These are phyloP conservation scores for Poeciliopsis paucimaculata DNA, from an alignment of 2,797 vertebrate species.

Conservation along the genomic window DNA sequence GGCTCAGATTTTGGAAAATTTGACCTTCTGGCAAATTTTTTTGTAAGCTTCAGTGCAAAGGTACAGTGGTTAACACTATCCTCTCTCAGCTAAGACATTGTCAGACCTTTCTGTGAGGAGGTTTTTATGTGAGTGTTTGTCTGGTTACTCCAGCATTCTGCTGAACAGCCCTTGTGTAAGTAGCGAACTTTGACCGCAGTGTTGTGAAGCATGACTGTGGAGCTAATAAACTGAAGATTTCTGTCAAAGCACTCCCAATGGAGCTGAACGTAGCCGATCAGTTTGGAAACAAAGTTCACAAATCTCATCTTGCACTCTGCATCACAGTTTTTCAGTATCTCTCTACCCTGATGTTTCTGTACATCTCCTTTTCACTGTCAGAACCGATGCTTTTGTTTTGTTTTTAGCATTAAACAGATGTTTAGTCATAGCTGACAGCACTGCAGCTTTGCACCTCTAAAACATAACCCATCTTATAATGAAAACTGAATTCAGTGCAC, in stretches of 20 bases:
- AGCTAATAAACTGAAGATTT: constrained; percentile 1
- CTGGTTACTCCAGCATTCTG: neutral
- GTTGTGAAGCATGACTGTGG: neutral
- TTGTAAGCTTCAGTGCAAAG: neutral
- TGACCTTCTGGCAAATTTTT: neutral
- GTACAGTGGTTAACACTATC: neutral
- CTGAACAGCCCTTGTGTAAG: neutral
- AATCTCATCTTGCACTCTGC: neutral
- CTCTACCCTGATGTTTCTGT: neutral
- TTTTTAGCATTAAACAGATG: neutral
- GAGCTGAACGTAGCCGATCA: neutral
- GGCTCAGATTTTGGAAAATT: neutral
- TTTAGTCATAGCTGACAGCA: neutral
- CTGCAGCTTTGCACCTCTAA: neutral
- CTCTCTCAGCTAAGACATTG: neutral
- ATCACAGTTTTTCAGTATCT: neutral
- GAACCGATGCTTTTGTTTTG: neutral
- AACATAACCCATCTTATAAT: neutral
- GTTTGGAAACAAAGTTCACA: neutral
- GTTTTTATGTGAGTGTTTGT: neutral
- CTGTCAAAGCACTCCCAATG: neutral
- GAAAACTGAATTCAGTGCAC: neutral
- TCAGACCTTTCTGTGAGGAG: neutral
- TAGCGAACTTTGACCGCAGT: neutral
- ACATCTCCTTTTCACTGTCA: neutral